Evolutionary conservation across 1,140 invertebrate species (phyloP).

Genomic region (Magallana angulata): DNA sequence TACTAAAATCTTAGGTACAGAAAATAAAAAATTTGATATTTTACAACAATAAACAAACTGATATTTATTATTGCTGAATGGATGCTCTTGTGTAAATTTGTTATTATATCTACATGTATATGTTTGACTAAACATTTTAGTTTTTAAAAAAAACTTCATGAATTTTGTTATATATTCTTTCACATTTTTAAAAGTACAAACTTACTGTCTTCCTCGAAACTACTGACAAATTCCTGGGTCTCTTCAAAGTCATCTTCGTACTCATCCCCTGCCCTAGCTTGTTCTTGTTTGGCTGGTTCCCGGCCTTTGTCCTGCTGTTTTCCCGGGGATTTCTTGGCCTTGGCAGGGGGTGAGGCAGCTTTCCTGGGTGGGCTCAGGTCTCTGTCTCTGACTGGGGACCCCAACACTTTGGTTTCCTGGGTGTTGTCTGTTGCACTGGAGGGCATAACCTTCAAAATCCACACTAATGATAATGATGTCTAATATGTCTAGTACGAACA

Average conservation of each 20-base stretch:
- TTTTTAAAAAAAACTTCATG: too few relatives aligned
- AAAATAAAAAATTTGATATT: too few relatives aligned
- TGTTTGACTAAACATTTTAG: too few relatives aligned
- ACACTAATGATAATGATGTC: too few relatives aligned
- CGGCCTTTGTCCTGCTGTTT: slow-evolving; percentile 47
- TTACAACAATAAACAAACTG: too few relatives aligned
- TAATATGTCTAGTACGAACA: too few relatives aligned
- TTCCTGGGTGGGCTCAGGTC: slow-evolving; percentile 30
- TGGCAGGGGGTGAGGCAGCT: slow-evolving; percentile 27
- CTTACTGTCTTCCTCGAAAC: slow-evolving; percentile 54
- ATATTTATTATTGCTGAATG: too few relatives aligned
- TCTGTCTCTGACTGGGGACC: slow-evolving; percentile 15
- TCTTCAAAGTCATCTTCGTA: slow-evolving; percentile 69
- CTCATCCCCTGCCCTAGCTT: slow-evolving; percentile 48
- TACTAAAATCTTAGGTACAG: too few relatives aligned
- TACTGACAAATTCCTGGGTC: slow-evolving; percentile 67
- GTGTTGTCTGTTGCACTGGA: slow-evolving; percentile 27
- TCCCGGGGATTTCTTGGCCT: slow-evolving; percentile 51
- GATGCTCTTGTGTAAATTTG: too few relatives aligned
- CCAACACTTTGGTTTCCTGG: slow-evolving; percentile 32
- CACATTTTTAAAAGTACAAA: too few relatives aligned
- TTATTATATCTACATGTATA: too few relatives aligned
- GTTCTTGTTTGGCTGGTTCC: slow-evolving; percentile 46
- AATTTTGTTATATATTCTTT: not conserved
- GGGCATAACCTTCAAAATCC: slow-evolving; percentile 3